Conservation (phyloP, 2,797 vertebrate species). For the Microctenopoma steveboyesi region DNA sequence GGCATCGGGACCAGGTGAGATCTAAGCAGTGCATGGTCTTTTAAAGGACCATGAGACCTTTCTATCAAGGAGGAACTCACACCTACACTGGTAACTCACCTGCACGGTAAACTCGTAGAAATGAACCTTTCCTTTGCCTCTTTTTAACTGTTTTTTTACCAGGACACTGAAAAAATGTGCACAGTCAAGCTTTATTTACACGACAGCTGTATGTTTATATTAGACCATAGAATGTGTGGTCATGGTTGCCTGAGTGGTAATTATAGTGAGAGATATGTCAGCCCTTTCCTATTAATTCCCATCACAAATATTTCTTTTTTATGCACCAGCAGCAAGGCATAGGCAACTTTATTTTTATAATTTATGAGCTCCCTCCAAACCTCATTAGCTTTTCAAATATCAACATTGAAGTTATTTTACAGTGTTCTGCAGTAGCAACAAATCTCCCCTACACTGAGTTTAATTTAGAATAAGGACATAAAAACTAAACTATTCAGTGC, state of each 20-base stretch:
- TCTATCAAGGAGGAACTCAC: conserved; percentile 24
- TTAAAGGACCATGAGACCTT: conserved; percentile 62
- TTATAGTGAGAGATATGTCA: conserved; percentile 51
- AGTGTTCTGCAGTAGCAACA: conserved; percentile 54
- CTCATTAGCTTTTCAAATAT: conserved; percentile 63
- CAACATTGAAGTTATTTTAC: conserved; percentile 52
- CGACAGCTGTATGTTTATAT: conserved; percentile 39
- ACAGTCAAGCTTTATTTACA: conserved; percentile 39
- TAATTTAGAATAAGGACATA: conserved; percentile 53
- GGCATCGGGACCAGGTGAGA: conserved; percentile 66
- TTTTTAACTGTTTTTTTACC: conserved; percentile 40
- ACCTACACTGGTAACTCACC: conserved; percentile 22
- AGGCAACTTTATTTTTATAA: conserved; percentile 53
- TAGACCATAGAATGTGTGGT: conserved; percentile 30
- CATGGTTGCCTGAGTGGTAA: conserved; percentile 42
- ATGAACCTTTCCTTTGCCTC: conserved; percentile 45
- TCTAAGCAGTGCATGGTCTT: conserved; percentile 64
- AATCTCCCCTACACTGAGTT: conserved; percentile 39
- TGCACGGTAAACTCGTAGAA: conserved; percentile 45
- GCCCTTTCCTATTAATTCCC: conserved; percentile 44
- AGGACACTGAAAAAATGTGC: conserved; percentile 20
- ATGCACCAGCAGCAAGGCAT: conserved; percentile 25
- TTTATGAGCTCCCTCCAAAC: conserved; percentile 51
- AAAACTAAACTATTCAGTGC: conserved; percentile 45
- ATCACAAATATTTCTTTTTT: conserved; percentile 35